Percentiles rank a stretch among this genome's conserved stretches.
phyloP scores from a whole-genome alignment of 2,888 invertebrate genomes.

The Morpho achilles region DNA sequence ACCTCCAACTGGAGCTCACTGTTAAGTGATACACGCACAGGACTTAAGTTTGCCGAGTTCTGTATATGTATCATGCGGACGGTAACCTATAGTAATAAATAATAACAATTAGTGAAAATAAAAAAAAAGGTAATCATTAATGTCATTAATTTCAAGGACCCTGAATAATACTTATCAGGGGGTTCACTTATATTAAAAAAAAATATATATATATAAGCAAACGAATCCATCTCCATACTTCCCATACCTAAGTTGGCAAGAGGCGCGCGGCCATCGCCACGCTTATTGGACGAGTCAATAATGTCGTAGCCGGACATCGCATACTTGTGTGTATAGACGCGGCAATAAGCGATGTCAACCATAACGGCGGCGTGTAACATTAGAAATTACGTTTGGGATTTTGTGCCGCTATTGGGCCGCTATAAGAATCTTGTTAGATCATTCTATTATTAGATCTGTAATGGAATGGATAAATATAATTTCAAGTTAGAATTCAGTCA shows the following conservation, averaged over 20 bases:
- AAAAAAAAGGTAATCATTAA: too few relatives aligned
- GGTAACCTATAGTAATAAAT: too few relatives aligned
- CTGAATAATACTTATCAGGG: too few relatives aligned
- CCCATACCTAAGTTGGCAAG: constrained; percentile 43
- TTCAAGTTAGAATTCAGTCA: background rate
- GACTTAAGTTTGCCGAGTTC: too few relatives aligned
- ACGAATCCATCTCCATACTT: constrained; percentile 36
- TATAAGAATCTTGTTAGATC: background rate
- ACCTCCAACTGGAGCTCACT: too few relatives aligned
- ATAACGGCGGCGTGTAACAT: constrained; percentile 57
- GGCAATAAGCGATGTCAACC: constrained; percentile 62
- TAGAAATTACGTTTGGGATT: constrained; percentile 30
- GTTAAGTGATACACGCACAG: too few relatives aligned
- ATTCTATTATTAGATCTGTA: too few relatives aligned
- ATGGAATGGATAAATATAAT: background rate
- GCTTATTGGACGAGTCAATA: constrained; percentile 78
- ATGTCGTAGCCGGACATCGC: constrained; percentile 59
- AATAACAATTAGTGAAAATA: too few relatives aligned
- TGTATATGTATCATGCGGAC: too few relatives aligned
- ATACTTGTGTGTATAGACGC: constrained; percentile 50
- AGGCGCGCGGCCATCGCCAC: constrained; percentile 62
- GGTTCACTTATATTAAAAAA: too few relatives aligned
- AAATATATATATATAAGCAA: too few relatives aligned
- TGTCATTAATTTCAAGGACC: too few relatives aligned
- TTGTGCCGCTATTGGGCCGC: constrained; percentile 10